Base-by-base conservation (phyloP, 2,888 invertebrate species). In the Ashinkailepas kermadecensis region DNA sequence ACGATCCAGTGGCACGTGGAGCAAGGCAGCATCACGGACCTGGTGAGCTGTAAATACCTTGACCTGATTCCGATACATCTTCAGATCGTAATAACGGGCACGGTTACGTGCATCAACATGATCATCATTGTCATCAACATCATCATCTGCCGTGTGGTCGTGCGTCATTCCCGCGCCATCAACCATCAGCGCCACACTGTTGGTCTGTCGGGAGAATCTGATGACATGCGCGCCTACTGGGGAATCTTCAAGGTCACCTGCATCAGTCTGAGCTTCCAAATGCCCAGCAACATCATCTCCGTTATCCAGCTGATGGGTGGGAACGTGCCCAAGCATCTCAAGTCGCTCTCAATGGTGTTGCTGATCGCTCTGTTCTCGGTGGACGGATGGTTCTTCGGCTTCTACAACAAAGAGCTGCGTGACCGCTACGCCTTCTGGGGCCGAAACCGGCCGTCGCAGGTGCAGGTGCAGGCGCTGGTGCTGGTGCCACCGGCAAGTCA, bases 341-440 rank as follows among this genome's bases (percentile, higher is more conserved):
- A 12, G 25, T 13, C 23, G 2, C 39, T 70, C 39, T 10, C 13
- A 25, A 21, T 54, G 54, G 54, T 74, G 21, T 0, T 21, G 10
- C 18, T 56, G 18, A 21, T 74, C 56, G 18, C 21, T 9, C 1
- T 56, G 9, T 56, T 10, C 74, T 4, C 56, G 23, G 0, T 56
- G 7, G 74, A 74, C 74, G 74, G 74, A 54, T 74, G 74, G 74
- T 56, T 74, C 21, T 74, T 74, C 74, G 74, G 74, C 74, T 74
- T 21, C 74, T 74, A 74, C 56, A 74, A 74, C 74, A 10, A 54
- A 9, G 21, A 74, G 74, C 56, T 74, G 54, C 74, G 74, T 21
- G 10, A 21, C 18, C 74, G 74, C 21, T 74, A 74, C 74, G 25
- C 39, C 25, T 70, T 70, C 70, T 12, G 70, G 39, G 3, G 70